Conservation (phyloP, 2,113 vertebrate genomes). For the Eurypyga helias region DNA sequence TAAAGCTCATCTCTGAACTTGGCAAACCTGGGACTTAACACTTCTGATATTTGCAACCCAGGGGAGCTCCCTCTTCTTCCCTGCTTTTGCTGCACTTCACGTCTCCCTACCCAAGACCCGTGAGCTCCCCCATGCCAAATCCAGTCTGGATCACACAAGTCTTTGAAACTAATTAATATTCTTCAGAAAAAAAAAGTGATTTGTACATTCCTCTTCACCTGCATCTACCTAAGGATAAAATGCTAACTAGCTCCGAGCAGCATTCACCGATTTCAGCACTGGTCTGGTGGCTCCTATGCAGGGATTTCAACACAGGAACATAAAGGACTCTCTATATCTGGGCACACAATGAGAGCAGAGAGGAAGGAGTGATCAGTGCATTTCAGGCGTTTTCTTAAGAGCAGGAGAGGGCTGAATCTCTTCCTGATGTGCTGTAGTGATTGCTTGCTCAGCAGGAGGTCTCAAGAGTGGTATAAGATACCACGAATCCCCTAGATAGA, state of each 20-base stretch:
- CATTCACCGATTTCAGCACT: not conserved
- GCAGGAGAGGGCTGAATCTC: not conserved
- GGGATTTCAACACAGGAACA: not conserved
- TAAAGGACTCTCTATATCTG: not conserved
- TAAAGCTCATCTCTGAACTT: not conserved
- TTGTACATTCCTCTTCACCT: not conserved
- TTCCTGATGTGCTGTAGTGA: not conserved
- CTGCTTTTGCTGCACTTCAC: not conserved
- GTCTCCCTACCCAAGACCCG: fast-evolving
- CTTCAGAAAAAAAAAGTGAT: not conserved
- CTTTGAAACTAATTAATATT: not conserved
- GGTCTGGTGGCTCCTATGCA: not conserved
- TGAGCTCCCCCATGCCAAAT: fast-evolving
- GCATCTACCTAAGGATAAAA: not conserved
- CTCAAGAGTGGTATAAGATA: not conserved
- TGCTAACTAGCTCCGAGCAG: not conserved
- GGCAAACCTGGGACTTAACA: not conserved
- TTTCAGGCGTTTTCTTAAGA: not conserved
- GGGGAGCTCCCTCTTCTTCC: not conserved
- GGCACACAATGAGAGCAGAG: not conserved
- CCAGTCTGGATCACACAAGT: not conserved
- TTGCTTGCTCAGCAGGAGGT: constrained; percentile 9
- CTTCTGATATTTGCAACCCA: not conserved
- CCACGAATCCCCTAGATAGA: not conserved
- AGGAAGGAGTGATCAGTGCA: not conserved